These are phyloP conservation scores for Gambelia wislizenii DNA, from an alignment of 2,797 vertebrate species.

Conservation along the genomic window DNA sequence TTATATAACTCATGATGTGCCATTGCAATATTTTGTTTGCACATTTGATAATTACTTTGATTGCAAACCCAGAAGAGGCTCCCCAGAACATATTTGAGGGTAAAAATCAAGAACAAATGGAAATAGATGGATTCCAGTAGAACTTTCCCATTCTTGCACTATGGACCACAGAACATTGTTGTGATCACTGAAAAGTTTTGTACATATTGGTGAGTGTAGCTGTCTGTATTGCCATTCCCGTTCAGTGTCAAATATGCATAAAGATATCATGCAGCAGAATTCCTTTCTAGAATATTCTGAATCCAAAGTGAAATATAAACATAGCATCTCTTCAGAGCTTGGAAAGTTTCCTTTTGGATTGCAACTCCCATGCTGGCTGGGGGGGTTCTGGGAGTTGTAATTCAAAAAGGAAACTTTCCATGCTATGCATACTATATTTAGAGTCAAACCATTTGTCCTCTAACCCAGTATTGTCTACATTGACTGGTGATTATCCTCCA, in stretches of 20 bases:
- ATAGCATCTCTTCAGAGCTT: not conserved
- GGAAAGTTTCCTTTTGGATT: too few species aligned
- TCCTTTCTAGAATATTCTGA: not conserved
- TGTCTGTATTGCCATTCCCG: not conserved
- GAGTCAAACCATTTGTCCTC: not conserved
- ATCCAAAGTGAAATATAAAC: not conserved
- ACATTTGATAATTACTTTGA: conserved; percentile 29
- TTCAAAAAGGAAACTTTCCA: too few species aligned
- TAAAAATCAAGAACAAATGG: conserved; percentile 17
- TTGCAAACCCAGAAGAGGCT: conserved; percentile 36
- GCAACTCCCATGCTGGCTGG: too few species aligned
- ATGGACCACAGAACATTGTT: not conserved
- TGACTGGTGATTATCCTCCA: not conserved
- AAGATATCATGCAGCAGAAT: not conserved
- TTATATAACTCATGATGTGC: not conserved
- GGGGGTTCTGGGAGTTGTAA: too few species aligned
- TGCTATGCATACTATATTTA: too few species aligned
- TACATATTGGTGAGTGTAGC: not conserved
- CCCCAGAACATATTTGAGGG: not conserved
- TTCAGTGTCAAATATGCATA: not conserved
- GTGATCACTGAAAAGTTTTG: not conserved
- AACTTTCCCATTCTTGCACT: not conserved
- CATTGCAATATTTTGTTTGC: conserved; percentile 33
- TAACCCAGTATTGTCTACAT: not conserved
- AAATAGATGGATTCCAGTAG: conserved; percentile 24